Conservation (phyloP, 2,113 vertebrate genomes). For the Actenoides lindsayi region DNA sequence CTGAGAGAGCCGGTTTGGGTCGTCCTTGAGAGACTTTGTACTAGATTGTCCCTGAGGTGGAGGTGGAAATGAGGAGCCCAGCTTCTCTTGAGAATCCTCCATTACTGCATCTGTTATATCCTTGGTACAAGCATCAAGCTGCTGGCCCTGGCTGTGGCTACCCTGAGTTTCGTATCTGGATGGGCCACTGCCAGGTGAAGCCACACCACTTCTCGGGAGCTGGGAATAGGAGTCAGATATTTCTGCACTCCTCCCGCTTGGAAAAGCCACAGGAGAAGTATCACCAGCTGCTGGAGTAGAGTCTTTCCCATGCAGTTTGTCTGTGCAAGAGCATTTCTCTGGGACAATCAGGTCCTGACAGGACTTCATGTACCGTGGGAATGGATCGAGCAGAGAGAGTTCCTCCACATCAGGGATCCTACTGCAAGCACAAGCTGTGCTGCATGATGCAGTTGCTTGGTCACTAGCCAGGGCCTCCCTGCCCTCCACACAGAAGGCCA, state of each 20-base stretch:
- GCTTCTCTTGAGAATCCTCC: constrained; percentile 77
- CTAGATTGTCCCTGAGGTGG: constrained; percentile 71
- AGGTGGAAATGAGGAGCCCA: constrained; percentile 45
- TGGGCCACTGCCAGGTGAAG: not conserved
- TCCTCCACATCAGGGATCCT: constrained; percentile 78
- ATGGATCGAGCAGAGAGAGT: constrained; percentile 78
- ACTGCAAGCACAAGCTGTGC: constrained; percentile 30
- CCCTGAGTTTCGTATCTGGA: constrained; percentile 51
- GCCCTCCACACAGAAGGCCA: not conserved
- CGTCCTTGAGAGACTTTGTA: constrained; percentile 72
- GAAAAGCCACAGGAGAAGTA: constrained; percentile 31
- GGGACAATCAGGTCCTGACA: constrained; percentile 80
- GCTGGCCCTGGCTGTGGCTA: constrained; percentile 19
- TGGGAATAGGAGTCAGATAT: constrained; percentile 1
- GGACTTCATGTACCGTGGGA: constrained; percentile 82
- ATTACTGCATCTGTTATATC: constrained; percentile 53
- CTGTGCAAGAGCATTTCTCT: constrained; percentile 72
- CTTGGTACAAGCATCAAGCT: constrained; percentile 70
- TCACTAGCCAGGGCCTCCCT: constrained; percentile 8
- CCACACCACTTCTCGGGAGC: not conserved
- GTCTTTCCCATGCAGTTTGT: constrained; percentile 42
- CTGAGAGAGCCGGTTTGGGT: constrained; percentile 78
- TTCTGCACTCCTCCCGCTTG: not conserved
- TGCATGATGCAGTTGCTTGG: not conserved
- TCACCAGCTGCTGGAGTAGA: not conserved